Base-by-base conservation (phyloP, 1,140 invertebrate genomes). In the Drosophila novamexicana region DNA sequence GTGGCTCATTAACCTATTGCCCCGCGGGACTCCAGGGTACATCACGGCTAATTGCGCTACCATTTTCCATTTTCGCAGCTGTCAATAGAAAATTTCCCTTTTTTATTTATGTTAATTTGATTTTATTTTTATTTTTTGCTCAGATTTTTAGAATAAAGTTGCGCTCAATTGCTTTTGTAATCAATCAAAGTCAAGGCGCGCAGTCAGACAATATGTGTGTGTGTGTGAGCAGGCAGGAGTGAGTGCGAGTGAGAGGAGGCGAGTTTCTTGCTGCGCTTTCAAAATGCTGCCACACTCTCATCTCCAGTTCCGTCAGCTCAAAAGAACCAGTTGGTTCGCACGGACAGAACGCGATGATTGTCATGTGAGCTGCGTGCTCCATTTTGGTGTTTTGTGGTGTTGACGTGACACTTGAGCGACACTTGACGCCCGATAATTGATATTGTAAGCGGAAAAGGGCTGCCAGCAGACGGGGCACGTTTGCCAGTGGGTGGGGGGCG, bases 381-480 rank as follows among this genome's bases (percentile, higher is more conserved):
- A 44, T 72, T 29, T 79, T 52, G 50, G 9, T 52, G 50, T 52
- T 79, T 64, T 77, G 82, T 72, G 82, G 81, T 74, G 64, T 79
- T 82, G 82, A 85, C 83, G 79, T 85, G 83, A 85, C 82, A 85
- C 75, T 86, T 85, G 82, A 85, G 79, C 83, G 82, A 85, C 82
- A 85, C 79, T 85, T 88, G 79, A 85, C 81, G 79, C 61, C 61
- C 79, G 82, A 85, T 85, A 85, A 85, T 85, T 85, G 82, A 85
- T 85, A 85, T 82, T 76, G 83, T 75, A 75, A 39, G 45, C 12
- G 44, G 34, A 29, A 53, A 57, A 52, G 16, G 47, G 47, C 29
- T 29, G 22, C 6, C 5, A 49, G 12, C 14, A 14, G 12, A 16
- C 49, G n/a, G 47, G 6, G 22, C 36, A 39, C 12, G 18, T 18